Percentiles rank a stretch among this genome's conserved stretches.
Evolutionary conservation across 2,113 vertebrate species (phyloP).

Genomic region (Hoplias malabaricus): DNA sequence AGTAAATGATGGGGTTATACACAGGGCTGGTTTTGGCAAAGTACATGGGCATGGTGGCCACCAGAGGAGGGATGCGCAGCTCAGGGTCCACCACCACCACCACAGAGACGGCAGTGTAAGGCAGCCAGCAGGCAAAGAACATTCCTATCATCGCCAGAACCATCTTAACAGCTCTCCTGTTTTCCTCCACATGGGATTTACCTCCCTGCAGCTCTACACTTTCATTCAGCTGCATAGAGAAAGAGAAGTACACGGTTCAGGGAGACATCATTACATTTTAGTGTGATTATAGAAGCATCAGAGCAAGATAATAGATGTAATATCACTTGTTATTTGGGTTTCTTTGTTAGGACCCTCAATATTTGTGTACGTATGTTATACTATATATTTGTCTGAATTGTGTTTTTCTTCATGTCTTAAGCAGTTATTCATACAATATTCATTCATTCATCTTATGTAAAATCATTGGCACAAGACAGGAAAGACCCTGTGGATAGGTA

Average conservation of each 20-base stretch:
- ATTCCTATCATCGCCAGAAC: slow-evolving; percentile 70
- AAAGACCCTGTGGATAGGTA: no score
- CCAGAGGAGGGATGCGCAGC: slow-evolving; percentile 68
- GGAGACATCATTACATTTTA: slow-evolving; percentile 4
- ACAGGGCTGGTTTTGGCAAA: slow-evolving; percentile 76
- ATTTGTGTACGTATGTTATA: no score
- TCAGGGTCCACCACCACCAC: slow-evolving; percentile 69
- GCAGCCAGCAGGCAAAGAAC: slow-evolving; percentile 76
- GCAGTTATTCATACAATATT: no score
- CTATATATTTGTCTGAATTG: no score
- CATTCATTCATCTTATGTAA: no score
- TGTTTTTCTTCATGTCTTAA: no score
- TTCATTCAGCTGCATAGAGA: slow-evolving; percentile 70
- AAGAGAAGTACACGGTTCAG: no score
- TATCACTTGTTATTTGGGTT: no score
- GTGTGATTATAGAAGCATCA: no score
- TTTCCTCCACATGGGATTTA: slow-evolving; percentile 64
- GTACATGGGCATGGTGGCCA: slow-evolving; percentile 76
- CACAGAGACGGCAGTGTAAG: slow-evolving; percentile 69
- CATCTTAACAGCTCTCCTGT: slow-evolving; percentile 65
- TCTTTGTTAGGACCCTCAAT: no score
- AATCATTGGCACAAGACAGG: no score
- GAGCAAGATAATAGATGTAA: no score
- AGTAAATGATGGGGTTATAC: slow-evolving; percentile 77
- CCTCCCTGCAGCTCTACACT: slow-evolving; percentile 73